These are phyloP conservation scores for Prietella phreatophila DNA, from an alignment of 2,113 vertebrate species.

Conservation along the genomic window DNA sequence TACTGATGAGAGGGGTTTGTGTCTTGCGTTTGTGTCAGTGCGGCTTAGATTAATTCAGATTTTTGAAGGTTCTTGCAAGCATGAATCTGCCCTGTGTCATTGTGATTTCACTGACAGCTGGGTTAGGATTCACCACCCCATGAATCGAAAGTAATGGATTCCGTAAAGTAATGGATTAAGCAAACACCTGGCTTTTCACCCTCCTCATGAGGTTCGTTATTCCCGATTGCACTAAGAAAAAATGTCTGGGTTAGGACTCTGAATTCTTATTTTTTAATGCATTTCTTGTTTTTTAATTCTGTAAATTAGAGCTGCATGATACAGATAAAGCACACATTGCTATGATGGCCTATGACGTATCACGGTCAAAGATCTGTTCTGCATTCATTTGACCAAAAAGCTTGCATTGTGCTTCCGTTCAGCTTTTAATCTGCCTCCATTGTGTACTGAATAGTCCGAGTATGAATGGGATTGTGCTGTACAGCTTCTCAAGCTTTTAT, in stretches of 20 bases:
- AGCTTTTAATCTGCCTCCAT: background rate
- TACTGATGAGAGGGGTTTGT: conserved; percentile 20
- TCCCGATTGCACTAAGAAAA: too few species aligned
- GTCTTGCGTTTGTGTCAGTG: conserved; percentile 18
- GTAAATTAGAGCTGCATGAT: background rate
- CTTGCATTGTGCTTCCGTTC: background rate
- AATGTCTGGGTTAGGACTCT: background rate
- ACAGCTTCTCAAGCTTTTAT: background rate
- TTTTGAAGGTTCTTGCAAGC: conserved; percentile 4
- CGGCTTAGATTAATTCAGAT: conserved; percentile 23
- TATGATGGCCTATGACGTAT: background rate
- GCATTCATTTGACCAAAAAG: background rate
- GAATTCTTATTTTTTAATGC: background rate
- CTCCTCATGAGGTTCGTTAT: background rate
- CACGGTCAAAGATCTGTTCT: background rate
- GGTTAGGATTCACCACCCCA: background rate
- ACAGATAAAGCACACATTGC: background rate
- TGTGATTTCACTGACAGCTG: conserved; percentile 4
- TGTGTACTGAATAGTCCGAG: background rate
- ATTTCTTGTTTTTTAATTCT: background rate
- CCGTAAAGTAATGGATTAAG: background rate
- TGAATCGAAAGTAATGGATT: too few species aligned
- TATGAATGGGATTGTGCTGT: background rate
- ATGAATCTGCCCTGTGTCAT: background rate
- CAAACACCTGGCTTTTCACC: background rate